phyloP scores from a whole-genome alignment of 2,797 vertebrate species.

The Leptoclinus maculatus region DNA sequence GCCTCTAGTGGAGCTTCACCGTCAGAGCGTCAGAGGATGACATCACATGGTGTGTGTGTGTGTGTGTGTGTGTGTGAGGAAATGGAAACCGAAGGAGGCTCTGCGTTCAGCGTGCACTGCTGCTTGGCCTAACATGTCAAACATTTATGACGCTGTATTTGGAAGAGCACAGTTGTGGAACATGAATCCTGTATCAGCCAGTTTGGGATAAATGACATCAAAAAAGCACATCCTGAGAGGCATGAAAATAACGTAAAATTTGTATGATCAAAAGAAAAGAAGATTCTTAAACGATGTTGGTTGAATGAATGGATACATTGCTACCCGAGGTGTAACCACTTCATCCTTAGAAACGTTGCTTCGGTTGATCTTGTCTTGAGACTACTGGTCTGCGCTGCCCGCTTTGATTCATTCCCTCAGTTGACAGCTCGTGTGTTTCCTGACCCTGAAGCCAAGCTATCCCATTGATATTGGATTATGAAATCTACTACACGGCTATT shows the following conservation, averaged over 20 bases:
- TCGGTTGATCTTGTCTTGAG: neutral
- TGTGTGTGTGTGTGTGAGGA: conserved; percentile 27
- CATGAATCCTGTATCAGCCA: neutral
- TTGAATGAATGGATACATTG: neutral
- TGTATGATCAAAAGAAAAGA: neutral
- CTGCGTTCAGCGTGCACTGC: neutral
- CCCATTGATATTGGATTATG: neutral
- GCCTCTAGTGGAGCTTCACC: conserved; percentile 23
- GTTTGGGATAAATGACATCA: neutral
- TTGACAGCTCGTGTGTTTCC: conserved; percentile 3
- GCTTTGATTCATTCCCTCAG: neutral
- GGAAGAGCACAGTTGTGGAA: neutral
- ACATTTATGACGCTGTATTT: too few relatives aligned
- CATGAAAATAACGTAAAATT: neutral
- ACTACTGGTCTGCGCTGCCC: neutral
- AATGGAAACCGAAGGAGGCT: neutral
- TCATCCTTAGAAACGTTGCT: neutral
- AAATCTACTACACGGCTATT: neutral
- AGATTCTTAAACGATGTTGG: neutral
- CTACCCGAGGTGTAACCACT: neutral
- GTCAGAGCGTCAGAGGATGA: conserved; percentile 9
- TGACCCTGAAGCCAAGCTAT: neutral
- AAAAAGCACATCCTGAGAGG: neutral
- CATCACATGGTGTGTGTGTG: conserved; percentile 23
- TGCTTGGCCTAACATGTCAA: neutral